Evolutionary conservation across 2,113 vertebrate species (phyloP), one percentile per base, ranked within the genome.

Genomic region (Grus americana): DNA sequence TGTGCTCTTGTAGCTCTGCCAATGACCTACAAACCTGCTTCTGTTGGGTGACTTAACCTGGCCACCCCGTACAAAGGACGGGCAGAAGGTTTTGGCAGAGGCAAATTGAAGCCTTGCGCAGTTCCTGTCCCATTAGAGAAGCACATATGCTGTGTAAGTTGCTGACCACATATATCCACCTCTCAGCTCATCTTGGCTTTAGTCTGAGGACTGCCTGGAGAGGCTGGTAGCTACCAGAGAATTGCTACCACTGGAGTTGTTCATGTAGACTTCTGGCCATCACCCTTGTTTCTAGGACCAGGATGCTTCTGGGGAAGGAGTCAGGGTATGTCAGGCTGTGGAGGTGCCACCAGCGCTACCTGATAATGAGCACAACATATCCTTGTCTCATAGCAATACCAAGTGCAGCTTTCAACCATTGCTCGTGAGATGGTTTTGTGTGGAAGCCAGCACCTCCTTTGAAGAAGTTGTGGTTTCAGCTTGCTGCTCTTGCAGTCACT

Each of bases 11-110:
- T 23, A 29, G 76, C 85, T 86, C 67, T 93, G 71, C 49, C 88
- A 34, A 3, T 49, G 93, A 80, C 93, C 95, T 72, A 78, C 86
- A 93, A 27, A 82, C 30, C 87, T 82, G 78, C 84, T 94, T 44
- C 84, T 93, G 61, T 18, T 44, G 84, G 34, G 80, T 65, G 65
- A 4, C 24, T 71, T 90, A 9, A 3, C 36, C 84, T 87, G 84
- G 44, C 40, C 68, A 22, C 11, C 21, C 29, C 2, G 5, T 22
- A 0, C 16, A 15, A 40, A 91, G 50, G 23, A 10, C 15, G 61
- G 61, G 26, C 44, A 84, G 38, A 20, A 16, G 49, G 12, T 79
- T 40, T 55, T 93, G 62, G 54, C 44, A 55, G 65, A 47, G 19
- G 15, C 1, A n/a, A 55, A 40, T 3, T 13, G 4, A 42, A 85